Evolutionary conservation across 1,140 invertebrate species (phyloP).

Genomic region (Ooceraea biroi): DNA sequence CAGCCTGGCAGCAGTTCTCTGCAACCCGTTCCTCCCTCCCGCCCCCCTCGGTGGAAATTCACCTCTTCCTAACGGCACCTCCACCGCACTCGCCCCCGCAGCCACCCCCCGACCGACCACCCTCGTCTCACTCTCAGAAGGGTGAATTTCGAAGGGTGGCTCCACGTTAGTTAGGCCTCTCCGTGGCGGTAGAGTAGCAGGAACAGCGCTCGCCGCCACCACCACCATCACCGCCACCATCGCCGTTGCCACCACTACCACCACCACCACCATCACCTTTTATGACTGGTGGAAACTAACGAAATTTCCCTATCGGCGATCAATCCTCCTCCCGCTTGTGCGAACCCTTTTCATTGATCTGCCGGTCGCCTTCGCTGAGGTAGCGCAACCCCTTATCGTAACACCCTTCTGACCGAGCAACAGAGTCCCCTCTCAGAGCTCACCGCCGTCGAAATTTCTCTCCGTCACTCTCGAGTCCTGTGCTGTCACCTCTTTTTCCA

Average conservation of each 20-base stretch:
- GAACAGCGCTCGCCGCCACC: conserved; percentile 63
- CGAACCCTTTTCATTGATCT: conserved; percentile 84
- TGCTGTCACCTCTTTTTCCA: conserved; percentile 58
- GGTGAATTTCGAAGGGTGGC: conserved; percentile 82
- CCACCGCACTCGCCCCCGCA: conserved; percentile 53
- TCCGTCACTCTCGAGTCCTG: conserved; percentile 43
- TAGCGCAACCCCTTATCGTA: conserved; percentile 82
- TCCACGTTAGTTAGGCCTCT: conserved; percentile 81
- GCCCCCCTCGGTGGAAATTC: conserved; percentile 61
- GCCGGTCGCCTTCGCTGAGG: conserved; percentile 77
- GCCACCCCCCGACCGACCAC: conserved; percentile 61
- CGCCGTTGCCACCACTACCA: conserved; percentile 35
- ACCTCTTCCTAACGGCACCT: conserved; percentile 71
- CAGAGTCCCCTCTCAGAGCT: conserved; percentile 68
- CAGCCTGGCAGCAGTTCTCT: conserved; percentile 60
- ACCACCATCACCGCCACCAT: conserved; percentile 62
- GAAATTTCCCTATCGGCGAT: conserved; percentile 85
- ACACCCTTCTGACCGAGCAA: conserved; percentile 79
- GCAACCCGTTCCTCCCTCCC: conserved; percentile 49
- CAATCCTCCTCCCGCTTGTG: conserved; percentile 78
- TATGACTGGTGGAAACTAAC: conserved; percentile 84
- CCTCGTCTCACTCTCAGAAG: conserved; percentile 82
- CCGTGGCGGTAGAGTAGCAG: conserved; percentile 66
- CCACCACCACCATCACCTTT: conserved; percentile 73
- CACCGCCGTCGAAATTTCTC: conserved; percentile 56